Base-by-base conservation (phyloP, 2,113 vertebrate species). In the Notiomystis cincta region DNA sequence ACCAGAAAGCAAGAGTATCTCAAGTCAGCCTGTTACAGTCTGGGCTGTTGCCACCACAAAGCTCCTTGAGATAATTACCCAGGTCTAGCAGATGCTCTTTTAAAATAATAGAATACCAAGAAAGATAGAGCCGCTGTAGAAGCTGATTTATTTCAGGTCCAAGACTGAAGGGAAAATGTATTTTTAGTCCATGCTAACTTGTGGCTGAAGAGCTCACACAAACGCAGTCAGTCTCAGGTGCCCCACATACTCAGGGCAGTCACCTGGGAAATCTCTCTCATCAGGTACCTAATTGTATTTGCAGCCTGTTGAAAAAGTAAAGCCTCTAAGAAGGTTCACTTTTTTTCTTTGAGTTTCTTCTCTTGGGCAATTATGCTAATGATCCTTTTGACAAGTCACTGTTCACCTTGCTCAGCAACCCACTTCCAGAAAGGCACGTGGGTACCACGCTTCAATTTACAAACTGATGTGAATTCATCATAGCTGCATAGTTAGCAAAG, bases 161-260 rank as follows among this genome's bases (percentile, higher is more conserved):
- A 86, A 84, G 60, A 82, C 77, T 90, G 85, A 77, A 69, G 95
- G 95, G 96, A 96, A 95, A 95, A 85, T 80, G 8, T 97, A 98
- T 98, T 98, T 98, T 98, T 98, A 98, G 97, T 65, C 83, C 18
- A 27, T 33, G 88, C 82, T 91, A 69, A 81, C 95, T 96, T 95
- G 81, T 60, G 54, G 87, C 91, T 93, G 96, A 98, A 95, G 92
- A 97, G 95, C 64, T 75, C 78, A 77, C 62, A 64, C 42, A 67
- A 89, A 90, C 2, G 60, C 40, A 82, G 61, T 82, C 56, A 53
- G 58, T 89, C 95, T 85, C 93, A 97, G 96, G 97, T 97, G 96
- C 90, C 96, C 96, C 87, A 84, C 72, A 95, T 97, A 97, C 95
- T 93, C 94, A 95, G 97, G 93, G 92, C 77, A 90, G 95, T 97